Conservation (phyloP, 1,140 invertebrate species). For the Lucilia sericata region DNA sequence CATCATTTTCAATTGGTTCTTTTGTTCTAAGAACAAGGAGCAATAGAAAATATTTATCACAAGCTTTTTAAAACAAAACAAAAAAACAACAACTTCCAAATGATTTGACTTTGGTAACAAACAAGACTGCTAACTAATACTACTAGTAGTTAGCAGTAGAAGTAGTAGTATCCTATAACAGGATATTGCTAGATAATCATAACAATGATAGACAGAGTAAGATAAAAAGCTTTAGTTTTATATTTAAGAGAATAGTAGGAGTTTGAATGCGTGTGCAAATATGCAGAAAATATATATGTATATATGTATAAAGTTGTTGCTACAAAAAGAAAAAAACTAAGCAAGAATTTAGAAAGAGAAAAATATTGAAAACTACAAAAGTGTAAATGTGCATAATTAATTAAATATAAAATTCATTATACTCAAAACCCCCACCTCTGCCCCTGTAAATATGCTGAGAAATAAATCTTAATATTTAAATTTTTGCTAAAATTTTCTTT, state of each 20-base stretch:
- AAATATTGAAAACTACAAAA: slow-evolving; percentile 28
- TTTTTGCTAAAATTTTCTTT: not conserved
- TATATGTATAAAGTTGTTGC: not conserved
- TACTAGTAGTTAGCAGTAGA: not conserved
- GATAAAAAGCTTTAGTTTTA: not conserved
- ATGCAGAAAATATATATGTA: slow-evolving; percentile 2
- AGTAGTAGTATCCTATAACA: not conserved
- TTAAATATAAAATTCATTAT: slow-evolving; percentile 40
- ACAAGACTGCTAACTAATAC: not conserved
- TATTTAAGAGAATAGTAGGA: not conserved
- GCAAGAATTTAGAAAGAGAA: not conserved
- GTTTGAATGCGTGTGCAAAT: slow-evolving; percentile 15
- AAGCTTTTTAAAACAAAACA: not conserved
- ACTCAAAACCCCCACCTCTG: too few species aligned
- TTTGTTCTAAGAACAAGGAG: not conserved
- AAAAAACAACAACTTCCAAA: slow-evolving; percentile 6
- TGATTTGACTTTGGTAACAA: slow-evolving; percentile 6
- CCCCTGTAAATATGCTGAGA: not conserved
- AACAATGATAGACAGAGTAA: not conserved
- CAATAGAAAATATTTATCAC: slow-evolving; percentile 16
- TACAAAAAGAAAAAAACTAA: too few species aligned
- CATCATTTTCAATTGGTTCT: slow-evolving; percentile 29
- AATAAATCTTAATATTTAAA: slow-evolving; percentile 41
- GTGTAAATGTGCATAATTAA: slow-evolving; percentile 44
- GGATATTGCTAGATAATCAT: not conserved